Evolutionary conservation across 1,140 invertebrate genomes (phyloP).

Genomic region (Drosophila miranda): DNA sequence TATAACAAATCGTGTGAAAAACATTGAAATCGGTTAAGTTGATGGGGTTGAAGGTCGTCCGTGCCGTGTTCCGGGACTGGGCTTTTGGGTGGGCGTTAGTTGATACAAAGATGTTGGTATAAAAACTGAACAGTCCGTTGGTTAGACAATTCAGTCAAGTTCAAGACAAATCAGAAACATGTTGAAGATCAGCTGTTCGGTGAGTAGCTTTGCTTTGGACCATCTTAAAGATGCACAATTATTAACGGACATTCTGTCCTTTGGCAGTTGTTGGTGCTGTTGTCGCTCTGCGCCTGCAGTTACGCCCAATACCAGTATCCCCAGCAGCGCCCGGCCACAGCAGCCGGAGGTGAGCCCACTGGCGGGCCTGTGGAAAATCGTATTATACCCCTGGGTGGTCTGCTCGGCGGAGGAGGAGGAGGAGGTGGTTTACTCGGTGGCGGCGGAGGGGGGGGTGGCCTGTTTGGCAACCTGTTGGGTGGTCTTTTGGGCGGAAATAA

Average conservation of each 20-base stretch:
- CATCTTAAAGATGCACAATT: background rate
- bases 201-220: conserved; percentile 34
- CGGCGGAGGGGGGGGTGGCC: conserved; percentile 29
- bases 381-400: conserved; percentile 34
- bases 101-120: conserved; percentile 44
- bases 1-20: conserved; percentile 64
- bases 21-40: conserved; percentile 63
- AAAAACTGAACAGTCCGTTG: conserved; percentile 44
- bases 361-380: conserved; percentile 61
- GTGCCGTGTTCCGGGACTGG: conserved; percentile 52
- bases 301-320: conserved; percentile 65
- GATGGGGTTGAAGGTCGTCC: conserved; percentile 61
- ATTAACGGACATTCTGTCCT: background rate
- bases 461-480: conserved; percentile 45
- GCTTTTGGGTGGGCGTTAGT: conserved; percentile 46
- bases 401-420: conserved; percentile 49
- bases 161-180: conserved; percentile 48
- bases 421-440: conserved; percentile 40
- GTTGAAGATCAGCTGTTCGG: conserved; percentile 49
- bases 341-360: conserved; percentile 4
- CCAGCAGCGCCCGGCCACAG: conserved; percentile 24
- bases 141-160: conserved; percentile 53
- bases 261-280: conserved; percentile 40
- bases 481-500: conserved; percentile 52
- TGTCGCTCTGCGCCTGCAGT: conserved; percentile 43